Conservation (phyloP, 2,888 invertebrate species). For the Heliconius hortense region DNA sequence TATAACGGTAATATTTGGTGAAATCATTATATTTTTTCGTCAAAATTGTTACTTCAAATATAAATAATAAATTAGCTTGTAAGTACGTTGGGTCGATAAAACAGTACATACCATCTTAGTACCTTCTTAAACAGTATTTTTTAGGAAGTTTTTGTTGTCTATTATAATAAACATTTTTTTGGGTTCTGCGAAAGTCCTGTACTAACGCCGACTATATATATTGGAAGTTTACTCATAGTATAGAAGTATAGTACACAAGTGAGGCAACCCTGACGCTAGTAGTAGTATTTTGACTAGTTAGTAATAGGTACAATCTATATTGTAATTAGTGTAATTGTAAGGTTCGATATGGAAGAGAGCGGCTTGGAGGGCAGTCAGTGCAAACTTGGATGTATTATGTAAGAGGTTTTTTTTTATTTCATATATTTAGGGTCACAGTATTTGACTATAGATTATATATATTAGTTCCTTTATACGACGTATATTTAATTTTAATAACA, state of each 20-base stretch:
- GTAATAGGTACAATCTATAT: conserved; percentile 44
- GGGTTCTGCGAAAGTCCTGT: background rate
- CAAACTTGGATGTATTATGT: conserved; percentile 46
- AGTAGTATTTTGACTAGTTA: conserved; percentile 49
- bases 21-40: no score
- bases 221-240: background rate
- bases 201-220: background rate
- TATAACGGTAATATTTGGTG: no score
- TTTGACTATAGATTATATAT: conserved; percentile 64
- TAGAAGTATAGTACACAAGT: background rate
- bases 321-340: conserved; percentile 43
- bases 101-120: no score
- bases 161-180: background rate
- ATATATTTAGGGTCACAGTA: conserved; percentile 63
- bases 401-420: conserved; percentile 49
- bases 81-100: no score
- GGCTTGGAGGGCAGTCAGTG: conserved; percentile 37
- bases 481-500: conserved; percentile 32
- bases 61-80: no score
- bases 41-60: no score
- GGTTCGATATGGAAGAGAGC: conserved; percentile 48
- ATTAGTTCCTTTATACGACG: conserved; percentile 55
- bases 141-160: no score
- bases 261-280: conserved; percentile 12
- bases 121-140: no score